A percentile compares a stretch with the other conserved stretches of the same genome.
Conservation (phyloP, 2,797 vertebrate genomes). For the Microctenopoma lineatum region DNA sequence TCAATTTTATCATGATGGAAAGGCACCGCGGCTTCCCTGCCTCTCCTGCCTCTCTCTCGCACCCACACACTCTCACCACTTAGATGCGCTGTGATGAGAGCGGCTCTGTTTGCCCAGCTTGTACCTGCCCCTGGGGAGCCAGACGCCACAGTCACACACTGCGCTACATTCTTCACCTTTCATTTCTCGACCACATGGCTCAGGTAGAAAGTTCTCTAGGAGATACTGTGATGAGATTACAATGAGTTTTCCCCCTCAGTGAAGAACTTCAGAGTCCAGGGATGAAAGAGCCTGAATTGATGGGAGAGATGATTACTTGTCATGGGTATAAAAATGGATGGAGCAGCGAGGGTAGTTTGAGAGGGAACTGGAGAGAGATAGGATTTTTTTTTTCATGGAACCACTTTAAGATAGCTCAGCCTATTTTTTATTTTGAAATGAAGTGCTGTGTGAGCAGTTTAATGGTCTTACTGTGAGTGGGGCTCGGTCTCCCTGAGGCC, state of each 20-base stretch:
- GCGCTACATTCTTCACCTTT: constrained; percentile 79
- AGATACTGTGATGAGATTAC: constrained; percentile 81
- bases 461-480: constrained; percentile 73
- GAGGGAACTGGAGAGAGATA: constrained; percentile 72
- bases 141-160: constrained; percentile 58
- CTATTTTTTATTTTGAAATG: constrained; percentile 76
- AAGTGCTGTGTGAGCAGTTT: constrained; percentile 81
- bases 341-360: constrained; percentile 67
- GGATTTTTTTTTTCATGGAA: constrained; percentile 66
- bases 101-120: constrained; percentile 70
- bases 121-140: constrained; percentile 66
- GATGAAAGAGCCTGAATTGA: constrained; percentile 81
- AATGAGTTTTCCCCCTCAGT: constrained; percentile 76
- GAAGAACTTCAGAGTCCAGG: constrained; percentile 78
- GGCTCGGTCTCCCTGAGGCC: constrained; percentile 67
- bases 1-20: constrained; percentile 73
- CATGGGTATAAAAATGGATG: constrained; percentile 82
- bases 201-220: constrained; percentile 78
- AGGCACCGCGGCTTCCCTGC: constrained; percentile 54
- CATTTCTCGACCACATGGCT: constrained; percentile 74
- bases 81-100: constrained; percentile 74
- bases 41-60: constrained; percentile 53
- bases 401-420: constrained; percentile 76
- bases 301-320: constrained; percentile 84
- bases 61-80: constrained; percentile 50